Evolutionary conservation across 2,797 vertebrate genomes (phyloP).

Genomic region (Propithecus perrieri): DNA sequence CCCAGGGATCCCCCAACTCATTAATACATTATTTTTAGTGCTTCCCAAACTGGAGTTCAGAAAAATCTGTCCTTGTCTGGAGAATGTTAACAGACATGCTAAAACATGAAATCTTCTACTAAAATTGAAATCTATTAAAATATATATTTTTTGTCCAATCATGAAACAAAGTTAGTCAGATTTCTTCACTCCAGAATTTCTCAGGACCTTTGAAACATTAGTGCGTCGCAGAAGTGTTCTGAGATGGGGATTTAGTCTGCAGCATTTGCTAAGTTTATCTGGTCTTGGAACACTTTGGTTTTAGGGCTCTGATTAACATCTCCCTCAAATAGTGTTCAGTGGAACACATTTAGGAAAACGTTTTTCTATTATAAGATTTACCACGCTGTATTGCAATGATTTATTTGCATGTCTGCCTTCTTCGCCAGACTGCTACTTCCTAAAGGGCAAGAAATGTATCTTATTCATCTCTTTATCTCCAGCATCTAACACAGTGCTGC

Average conservation of each 20-base stretch:
- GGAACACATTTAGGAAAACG: slow-evolving; percentile 53
- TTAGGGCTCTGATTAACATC: slow-evolving; percentile 39
- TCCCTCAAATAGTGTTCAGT: slow-evolving; percentile 42
- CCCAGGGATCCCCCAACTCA: neutral
- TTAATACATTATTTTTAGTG: neutral
- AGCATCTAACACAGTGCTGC: neutral
- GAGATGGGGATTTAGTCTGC: neutral
- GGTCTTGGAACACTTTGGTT: slow-evolving; percentile 7
- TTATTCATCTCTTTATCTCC: slow-evolving; percentile 42
- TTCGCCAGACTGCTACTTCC: slow-evolving; percentile 48
- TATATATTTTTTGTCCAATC: neutral
- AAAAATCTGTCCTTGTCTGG: neutral
- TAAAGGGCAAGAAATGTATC: slow-evolving; percentile 60
- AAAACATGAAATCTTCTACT: neutral
- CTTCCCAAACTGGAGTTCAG: neutral
- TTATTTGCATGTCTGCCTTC: slow-evolving; percentile 56
- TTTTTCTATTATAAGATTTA: slow-evolving; percentile 64
- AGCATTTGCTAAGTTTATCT: neutral
- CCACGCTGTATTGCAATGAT: slow-evolving; percentile 36
- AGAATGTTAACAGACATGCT: neutral
- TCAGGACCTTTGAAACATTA: neutral
- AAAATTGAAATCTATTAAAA: neutral
- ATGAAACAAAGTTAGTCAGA: neutral
- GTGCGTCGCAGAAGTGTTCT: neutral
- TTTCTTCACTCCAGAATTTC: neutral